Percentiles rank a stretch among this genome's conserved stretches.
Conservation (phyloP, 2,113 vertebrate species). For the Ophthalmotilapia sp. region DNA sequence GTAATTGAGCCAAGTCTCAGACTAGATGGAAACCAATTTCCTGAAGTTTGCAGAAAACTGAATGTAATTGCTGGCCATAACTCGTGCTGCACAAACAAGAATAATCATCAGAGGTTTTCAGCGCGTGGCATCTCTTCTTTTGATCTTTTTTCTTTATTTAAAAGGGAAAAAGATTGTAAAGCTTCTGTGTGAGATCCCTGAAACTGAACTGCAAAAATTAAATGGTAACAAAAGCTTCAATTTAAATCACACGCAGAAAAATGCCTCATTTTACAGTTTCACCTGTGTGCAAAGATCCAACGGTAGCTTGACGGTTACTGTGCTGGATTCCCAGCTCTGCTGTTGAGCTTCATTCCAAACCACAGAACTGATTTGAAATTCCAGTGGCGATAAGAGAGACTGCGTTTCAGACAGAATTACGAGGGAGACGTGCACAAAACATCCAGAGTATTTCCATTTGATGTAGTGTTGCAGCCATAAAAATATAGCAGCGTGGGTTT, state of each 20-base stretch:
- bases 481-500: neutral
- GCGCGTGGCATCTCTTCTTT: neutral
- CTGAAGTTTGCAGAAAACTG: neutral
- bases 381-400: neutral
- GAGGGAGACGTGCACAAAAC: neutral
- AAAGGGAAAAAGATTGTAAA: neutral
- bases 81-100: neutral
- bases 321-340: neutral
- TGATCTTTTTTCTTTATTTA: accelerated
- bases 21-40: neutral
- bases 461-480: neutral
- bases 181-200: neutral
- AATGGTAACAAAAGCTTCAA: neutral
- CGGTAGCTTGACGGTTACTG: neutral
- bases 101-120: neutral
- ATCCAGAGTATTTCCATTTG: neutral
- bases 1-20: neutral
- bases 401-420: neutral
- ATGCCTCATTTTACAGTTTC: accelerated
- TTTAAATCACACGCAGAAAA: neutral
- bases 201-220: neutral
- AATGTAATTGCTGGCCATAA: neutral
- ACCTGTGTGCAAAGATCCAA: neutral
- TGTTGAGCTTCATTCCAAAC: neutral
- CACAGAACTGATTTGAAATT: neutral